Conservation (phyloP, 2,888 invertebrate genomes). For the Standfussiana lucernea region DNA sequence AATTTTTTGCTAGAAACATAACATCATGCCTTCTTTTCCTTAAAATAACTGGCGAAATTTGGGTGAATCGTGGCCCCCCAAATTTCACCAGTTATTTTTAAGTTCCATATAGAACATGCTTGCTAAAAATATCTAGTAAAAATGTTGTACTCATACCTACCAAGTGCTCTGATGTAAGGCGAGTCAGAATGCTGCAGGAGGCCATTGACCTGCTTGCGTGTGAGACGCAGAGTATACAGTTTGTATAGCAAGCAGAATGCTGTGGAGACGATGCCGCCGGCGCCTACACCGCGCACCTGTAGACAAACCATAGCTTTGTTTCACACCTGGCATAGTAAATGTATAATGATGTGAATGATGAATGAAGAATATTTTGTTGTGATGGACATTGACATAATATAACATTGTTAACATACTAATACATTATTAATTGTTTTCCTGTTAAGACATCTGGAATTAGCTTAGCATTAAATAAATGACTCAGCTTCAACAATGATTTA, state of each 20-base stretch:
- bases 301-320: constrained; percentile 32
- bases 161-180: constrained; percentile 98
- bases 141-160: constrained; percentile 86
- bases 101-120: background rate
- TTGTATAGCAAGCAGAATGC: constrained; percentile 99
- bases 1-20: constrained; percentile 21
- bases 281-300: constrained; percentile 99
- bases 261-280: constrained; percentile 99
- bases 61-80: background rate
- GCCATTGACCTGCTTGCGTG: constrained; percentile 99
- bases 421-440: background rate
- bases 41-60: background rate
- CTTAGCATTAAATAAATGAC: constrained; percentile 3
- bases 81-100: background rate
- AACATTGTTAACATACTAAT: background rate
- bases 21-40: background rate
- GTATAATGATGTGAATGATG: background rate
- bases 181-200: constrained; percentile 98
- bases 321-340: constrained; percentile 13
- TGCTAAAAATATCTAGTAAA: constrained; percentile 25
- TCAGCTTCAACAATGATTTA: background rate
- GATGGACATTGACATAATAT: background rate
- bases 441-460: background rate
- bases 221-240: constrained; percentile 98
- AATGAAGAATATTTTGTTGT: background rate